phyloP scores from a whole-genome alignment of 2,888 invertebrate species.

The Epiperipatus broadwayi region DNA sequence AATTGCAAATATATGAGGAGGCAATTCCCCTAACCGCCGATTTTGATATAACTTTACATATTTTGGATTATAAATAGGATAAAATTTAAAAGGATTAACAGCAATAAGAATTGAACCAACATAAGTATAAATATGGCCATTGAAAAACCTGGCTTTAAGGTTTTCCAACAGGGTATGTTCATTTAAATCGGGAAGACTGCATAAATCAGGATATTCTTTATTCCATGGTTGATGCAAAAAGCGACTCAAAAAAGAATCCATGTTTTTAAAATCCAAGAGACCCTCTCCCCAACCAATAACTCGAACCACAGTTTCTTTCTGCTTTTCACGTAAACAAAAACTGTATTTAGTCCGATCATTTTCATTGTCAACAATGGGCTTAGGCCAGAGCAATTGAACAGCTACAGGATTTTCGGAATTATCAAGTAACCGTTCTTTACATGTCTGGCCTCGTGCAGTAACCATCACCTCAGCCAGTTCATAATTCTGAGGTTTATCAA shows the following conservation, averaged over 20 bases:
- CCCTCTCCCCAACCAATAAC: conserved; percentile 57
- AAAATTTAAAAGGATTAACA: conserved; percentile 68
- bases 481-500: conserved; percentile 40
- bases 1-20: conserved; percentile 90
- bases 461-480: conserved; percentile 74
- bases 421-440: conserved; percentile 72
- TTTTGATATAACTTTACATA: conserved; percentile 89
- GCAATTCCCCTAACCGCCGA: conserved; percentile 67
- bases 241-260: conserved; percentile 74
- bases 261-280: conserved; percentile 63
- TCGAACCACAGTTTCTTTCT: conserved; percentile 32
- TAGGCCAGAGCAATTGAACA: conserved; percentile 34
- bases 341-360: conserved; percentile 31
- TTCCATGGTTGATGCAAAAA: conserved; percentile 79
- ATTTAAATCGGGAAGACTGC: conserved; percentile 82
- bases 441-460: conserved; percentile 64
- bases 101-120: conserved; percentile 88
- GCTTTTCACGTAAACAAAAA: conserved; percentile 70
- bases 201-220: conserved; percentile 83
- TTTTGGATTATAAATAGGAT: conserved; percentile 92
- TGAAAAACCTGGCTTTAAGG: conserved; percentile 35
- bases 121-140: conserved; percentile 86
- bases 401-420: conserved; percentile 37
- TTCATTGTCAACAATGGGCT: conserved; percentile 17
- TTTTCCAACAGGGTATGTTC: conserved; percentile 81